These are phyloP conservation scores for Synergus gifuensis DNA, from an alignment of 2,888 invertebrate species.

Conservation along the genomic window DNA sequence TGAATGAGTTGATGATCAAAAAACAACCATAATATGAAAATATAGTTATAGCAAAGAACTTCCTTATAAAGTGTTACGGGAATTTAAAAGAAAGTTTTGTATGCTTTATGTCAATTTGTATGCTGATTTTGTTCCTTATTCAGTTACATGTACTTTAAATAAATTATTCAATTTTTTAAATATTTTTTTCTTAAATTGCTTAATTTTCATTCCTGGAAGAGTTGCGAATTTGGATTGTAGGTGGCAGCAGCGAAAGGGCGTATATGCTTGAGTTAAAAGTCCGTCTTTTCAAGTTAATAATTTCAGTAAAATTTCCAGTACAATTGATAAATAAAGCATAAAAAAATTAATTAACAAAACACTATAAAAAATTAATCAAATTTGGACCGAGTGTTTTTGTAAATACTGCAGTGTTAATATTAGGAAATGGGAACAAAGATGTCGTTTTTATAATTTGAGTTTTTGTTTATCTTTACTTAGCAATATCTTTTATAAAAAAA, in stretches of 20 bases:
- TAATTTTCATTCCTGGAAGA: too few relatives aligned
- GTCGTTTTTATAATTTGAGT: too few relatives aligned
- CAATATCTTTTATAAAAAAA: too few relatives aligned
- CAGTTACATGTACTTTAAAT: neutral
- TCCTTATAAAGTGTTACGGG: neutral
- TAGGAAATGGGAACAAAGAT: too few relatives aligned
- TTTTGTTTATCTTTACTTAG: too few relatives aligned
- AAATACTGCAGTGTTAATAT: too few relatives aligned
- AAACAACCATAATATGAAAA: neutral
- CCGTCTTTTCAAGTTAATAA: too few relatives aligned
- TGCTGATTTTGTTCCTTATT: neutral
- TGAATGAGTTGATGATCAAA: neutral
- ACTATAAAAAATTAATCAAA: too few relatives aligned
- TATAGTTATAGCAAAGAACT: neutral
- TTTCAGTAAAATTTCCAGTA: too few relatives aligned
- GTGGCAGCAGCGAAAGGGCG: constrained; percentile 7
- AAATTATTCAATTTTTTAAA: neutral
- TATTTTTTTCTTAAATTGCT: neutral
- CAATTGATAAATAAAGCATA: too few relatives aligned
- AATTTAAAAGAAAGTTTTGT: neutral
- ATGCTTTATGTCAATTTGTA: neutral
- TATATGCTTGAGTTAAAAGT: neutral
- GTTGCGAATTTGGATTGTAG: neutral
- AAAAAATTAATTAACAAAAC: too few relatives aligned
- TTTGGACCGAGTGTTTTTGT: too few relatives aligned